Base-by-base conservation (phyloP, 1,140 invertebrate species). In the Stegodyphus mimosarum region DNA sequence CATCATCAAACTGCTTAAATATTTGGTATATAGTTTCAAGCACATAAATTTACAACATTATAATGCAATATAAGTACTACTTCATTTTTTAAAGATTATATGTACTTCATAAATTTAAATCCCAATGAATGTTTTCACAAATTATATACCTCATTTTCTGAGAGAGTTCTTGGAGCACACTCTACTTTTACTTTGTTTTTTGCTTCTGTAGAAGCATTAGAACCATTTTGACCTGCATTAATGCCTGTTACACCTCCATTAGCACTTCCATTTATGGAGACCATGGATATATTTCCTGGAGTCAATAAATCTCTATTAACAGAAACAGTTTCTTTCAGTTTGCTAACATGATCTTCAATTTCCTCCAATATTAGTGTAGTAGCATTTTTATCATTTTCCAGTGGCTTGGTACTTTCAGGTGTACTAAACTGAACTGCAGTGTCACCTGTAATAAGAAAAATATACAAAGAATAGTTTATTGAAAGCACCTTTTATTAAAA, bases 121-220 rank as follows among this genome's bases (percentile, higher is more conserved):
- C 33, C 33, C 33, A 33, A 33, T 1, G 3, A 33, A 1, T 33
- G 33, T 33, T 33, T 33, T 33, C 33, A 33, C 33, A 33, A 33
- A 33, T 33, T 33, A 33, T 33, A 33, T 33, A 84, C 81, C 63
- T 84, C 81, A 84, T 84, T 60, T 76, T 84, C 81, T 4, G 72
- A 13, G 50, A 84, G 13, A 51, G 76, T n/a, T 76, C 73, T 84
- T n/a, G 73, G 81, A 15, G 73, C 18, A 70, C 81, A 84, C 69
- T 84, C 72, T 7, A 84, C 81, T 76, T 76, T 84, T 6, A 76
- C 76, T 69, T 75, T 76, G 18, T 63, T 69, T 11, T 84, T 84
- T 69, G 18, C 15, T 18, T 84, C 81, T 49, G 72, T 49, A 17
- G 71, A 17, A 17, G 51, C 18, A 76, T 84, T 84, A 7, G 51